Conservation (phyloP, 2,797 vertebrate genomes). For the Chrosomus eos region DNA sequence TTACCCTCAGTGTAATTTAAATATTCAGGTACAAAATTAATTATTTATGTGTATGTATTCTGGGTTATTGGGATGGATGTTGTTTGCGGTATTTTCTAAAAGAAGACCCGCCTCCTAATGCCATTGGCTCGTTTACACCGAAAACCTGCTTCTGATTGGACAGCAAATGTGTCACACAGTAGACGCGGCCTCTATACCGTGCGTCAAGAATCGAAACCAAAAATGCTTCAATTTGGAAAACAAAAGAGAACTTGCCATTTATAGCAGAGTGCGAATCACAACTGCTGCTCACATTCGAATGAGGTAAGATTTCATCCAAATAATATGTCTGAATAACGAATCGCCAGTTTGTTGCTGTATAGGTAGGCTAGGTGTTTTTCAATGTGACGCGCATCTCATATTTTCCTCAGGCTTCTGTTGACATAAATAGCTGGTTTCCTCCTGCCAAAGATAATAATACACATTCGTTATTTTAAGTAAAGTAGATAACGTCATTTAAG, state of each 20-base stretch:
- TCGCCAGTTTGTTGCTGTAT: not conserved
- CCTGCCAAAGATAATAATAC: not conserved
- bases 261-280: not conserved
- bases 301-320: conserved; percentile 2
- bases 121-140: conserved; percentile 4
- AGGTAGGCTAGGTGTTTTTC: conserved; percentile 2
- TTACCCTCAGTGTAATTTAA: not conserved
- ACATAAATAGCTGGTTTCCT: not conserved
- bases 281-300: not conserved
- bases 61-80: not conserved
- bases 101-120: not conserved
- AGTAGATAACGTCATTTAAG: not conserved
- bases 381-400: not conserved
- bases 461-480: not conserved
- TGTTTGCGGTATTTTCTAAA: not conserved
- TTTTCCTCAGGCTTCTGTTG: conserved; percentile 28
- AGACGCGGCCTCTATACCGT: not conserved
- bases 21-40: not conserved
- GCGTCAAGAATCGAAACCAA: conserved; percentile 43
- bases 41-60: not conserved
- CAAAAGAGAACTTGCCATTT: conserved; percentile 6
- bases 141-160: conserved; percentile 23
- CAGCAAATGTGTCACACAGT: not conserved
- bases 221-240: conserved; percentile 35
- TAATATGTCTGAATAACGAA: not conserved